Percentiles rank a stretch among this genome's conserved stretches.
Evolutionary conservation across 2,113 vertebrate genomes (phyloP).

Genomic region (Penelope pileata): DNA sequence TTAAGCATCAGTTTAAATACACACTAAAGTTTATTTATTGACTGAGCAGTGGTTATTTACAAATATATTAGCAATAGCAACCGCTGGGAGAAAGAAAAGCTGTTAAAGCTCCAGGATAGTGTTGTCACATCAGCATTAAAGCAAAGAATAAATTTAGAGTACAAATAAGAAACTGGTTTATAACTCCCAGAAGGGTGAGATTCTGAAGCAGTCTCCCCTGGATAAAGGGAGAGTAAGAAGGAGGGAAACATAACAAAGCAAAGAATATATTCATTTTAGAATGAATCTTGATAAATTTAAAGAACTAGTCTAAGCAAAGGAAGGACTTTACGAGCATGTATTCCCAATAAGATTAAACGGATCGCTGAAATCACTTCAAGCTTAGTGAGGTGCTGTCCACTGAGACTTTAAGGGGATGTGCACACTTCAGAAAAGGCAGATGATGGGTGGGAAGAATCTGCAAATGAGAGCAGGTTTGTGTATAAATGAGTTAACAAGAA

Average conservation of each 20-base stretch:
- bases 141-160: background rate
- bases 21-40: conserved; percentile 33
- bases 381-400: background rate
- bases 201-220: background rate
- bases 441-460: background rate
- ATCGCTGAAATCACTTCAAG: background rate
- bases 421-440: background rate
- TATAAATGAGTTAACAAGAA: background rate
- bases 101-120: background rate
- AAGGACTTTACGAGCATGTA: background rate
- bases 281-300: background rate
- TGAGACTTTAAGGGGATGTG: background rate
- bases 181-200: background rate
- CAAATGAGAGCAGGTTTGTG: background rate
- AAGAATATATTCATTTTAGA: background rate
- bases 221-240: background rate
- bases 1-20: conserved; percentile 31
- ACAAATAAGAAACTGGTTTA: conserved; percentile 26
- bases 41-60: conserved; percentile 1
- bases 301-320: background rate
- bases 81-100: background rate
- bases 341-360: background rate
- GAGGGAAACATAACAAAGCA: background rate
- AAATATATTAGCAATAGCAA: background rate
- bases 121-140: conserved; percentile 44